Percentiles rank a stretch among this genome's conserved stretches.
These are phyloP conservation scores for Conopomorpha cramerella DNA, from an alignment of 1,140 invertebrate species.

Conservation along the genomic window DNA sequence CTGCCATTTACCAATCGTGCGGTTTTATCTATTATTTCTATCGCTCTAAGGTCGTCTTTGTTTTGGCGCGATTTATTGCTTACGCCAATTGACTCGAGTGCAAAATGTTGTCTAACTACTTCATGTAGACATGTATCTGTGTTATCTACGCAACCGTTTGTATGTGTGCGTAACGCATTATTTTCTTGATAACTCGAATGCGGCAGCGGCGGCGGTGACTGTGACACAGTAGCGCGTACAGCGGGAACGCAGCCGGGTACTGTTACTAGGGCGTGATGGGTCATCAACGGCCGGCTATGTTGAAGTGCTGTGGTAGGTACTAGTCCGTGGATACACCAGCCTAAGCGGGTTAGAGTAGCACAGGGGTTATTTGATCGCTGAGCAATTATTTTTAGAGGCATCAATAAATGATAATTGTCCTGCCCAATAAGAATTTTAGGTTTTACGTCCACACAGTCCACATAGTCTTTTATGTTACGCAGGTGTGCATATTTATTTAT, in stretches of 20 bases:
- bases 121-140: constrained; percentile 4
- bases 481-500: neutral
- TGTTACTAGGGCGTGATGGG: too few relatives aligned
- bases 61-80: constrained; percentile 1
- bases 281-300: too few relatives aligned
- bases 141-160: too few relatives aligned
- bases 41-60: neutral
- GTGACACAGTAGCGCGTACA: too few relatives aligned
- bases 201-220: neutral
- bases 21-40: neutral
- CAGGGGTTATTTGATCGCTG: neutral
- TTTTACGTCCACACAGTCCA: too few relatives aligned
- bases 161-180: neutral
- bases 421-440: too few relatives aligned
- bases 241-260: too few relatives aligned
- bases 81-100: neutral
- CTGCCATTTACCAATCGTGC: neutral
- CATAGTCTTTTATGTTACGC: neutral
- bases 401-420: too few relatives aligned
- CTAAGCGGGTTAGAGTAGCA: constrained; percentile 1
- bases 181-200: neutral
- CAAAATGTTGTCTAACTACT: neutral
- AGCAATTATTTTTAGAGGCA: neutral
- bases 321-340: constrained; percentile 1
- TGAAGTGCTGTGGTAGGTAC: neutral